Base-by-base conservation (phyloP, 2,113 vertebrate species). In the Cinclus mexicanus region DNA sequence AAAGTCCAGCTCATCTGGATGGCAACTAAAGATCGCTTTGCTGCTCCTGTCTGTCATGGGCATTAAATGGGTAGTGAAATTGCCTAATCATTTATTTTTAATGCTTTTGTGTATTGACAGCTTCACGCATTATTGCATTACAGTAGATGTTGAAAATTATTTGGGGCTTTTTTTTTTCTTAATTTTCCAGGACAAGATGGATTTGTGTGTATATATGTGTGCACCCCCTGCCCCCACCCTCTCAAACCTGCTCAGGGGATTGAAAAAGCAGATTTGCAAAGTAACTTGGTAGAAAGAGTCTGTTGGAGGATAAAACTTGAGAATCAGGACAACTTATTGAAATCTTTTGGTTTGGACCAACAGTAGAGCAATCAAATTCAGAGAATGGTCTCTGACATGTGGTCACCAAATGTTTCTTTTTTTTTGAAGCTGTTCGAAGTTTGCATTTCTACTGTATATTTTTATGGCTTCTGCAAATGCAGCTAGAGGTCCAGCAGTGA, bases 351-450 rank as follows among this genome's bases (percentile, higher is more conserved):
- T 82, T 88, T 90, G 75, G 68, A 84, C 35, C 42, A 35, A n/a
- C 10, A 39, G 56, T 67, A 24, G 10, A 86, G 79, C 55, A 64
- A 6, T 76, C 55, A 61, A 77, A 89, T 90, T 55, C 37, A 74
- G 50, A 20, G 76, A 89, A 77, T 57, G 39, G 44, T 84, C 60
- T 87, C 83, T 68, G 86, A 89, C 96, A 97, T 96, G 91, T 97
- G 96, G 95, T 79, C 52, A 61, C 94, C 97, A 96, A 92, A 96
- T 97, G 97, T 70, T 93, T 91, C 79, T 76, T 87, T 4, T 93
- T 92, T 92, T 53, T 89, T 79, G 28, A 93, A 92, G 72, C 81
- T 77, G 29, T 77, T 90, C 0, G 0, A 82, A 53, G 82, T 39
- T 78, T 77, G 84, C 28, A 49, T 91, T 90, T 96, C 79, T 93